Conservation (phyloP, 2,113 vertebrate species). For the Mastomys natalensis region DNA sequence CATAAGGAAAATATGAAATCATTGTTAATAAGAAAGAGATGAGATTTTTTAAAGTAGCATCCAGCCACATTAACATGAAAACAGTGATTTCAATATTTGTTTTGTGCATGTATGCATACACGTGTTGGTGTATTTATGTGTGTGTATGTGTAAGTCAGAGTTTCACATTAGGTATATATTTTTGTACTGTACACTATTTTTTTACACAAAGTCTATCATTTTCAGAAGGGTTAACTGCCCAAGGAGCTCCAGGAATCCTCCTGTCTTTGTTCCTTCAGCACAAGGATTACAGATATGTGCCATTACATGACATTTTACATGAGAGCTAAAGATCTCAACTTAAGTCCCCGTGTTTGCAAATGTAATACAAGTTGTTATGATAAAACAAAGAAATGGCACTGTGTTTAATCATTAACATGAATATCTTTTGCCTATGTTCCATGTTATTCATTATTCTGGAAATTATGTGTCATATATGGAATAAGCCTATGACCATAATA, state of each 20-base stretch:
- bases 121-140: background rate
- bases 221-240: background rate
- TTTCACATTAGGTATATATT: background rate
- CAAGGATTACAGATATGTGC: background rate
- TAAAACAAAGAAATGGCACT: constrained; percentile 7
- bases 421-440: background rate
- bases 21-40: constrained; percentile 19
- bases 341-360: background rate
- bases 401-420: background rate
- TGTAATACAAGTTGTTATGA: background rate
- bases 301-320: background rate
- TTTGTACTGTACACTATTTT: background rate
- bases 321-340: background rate
- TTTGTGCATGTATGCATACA: background rate
- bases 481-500: background rate
- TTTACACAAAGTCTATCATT: background rate
- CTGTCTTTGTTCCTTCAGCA: background rate
- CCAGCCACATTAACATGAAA: constrained; percentile 47
- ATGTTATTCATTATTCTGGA: background rate
- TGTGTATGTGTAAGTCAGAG: background rate
- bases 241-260: background rate
- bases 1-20: constrained; percentile 34
- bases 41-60: background rate
- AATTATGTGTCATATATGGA: background rate
- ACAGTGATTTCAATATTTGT: background rate